Evolutionary conservation across 2,113 vertebrate species (phyloP).

Genomic region (Acrocephalus kingi): DNA sequence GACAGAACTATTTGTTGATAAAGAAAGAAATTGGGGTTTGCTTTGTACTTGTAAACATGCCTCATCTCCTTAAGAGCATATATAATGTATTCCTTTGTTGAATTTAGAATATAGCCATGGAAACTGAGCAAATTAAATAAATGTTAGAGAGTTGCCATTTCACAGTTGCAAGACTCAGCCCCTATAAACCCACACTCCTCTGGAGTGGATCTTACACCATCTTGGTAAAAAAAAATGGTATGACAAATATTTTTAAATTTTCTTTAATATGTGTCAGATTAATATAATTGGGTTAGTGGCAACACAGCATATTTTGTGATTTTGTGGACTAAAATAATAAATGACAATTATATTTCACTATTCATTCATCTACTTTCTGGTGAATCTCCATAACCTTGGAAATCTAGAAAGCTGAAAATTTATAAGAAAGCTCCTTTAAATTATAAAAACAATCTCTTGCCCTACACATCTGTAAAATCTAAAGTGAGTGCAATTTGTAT

Average conservation of each 20-base stretch:
- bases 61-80: background rate
- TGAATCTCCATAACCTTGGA: background rate
- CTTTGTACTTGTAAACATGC: background rate
- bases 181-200: background rate
- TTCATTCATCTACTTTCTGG: background rate
- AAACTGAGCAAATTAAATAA: background rate
- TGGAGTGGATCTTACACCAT: background rate
- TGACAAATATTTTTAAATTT: background rate
- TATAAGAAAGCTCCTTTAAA: background rate
- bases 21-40: background rate
- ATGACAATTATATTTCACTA: background rate
- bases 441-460: background rate
- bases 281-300: conserved; percentile 16
- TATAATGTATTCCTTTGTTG: background rate
- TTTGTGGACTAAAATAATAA: conserved; percentile 33
- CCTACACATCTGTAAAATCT: conserved; percentile 47
- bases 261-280: background rate
- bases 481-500: conserved; percentile 50
- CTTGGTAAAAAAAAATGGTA: background rate
- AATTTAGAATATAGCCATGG: background rate
- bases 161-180: background rate
- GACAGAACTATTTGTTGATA: background rate
- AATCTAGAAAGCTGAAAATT: background rate
- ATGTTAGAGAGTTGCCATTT: background rate
- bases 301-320: background rate